phyloP scores from a whole-genome alignment of 1,140 invertebrate genomes.

The Drosophila bocqueti region DNA sequence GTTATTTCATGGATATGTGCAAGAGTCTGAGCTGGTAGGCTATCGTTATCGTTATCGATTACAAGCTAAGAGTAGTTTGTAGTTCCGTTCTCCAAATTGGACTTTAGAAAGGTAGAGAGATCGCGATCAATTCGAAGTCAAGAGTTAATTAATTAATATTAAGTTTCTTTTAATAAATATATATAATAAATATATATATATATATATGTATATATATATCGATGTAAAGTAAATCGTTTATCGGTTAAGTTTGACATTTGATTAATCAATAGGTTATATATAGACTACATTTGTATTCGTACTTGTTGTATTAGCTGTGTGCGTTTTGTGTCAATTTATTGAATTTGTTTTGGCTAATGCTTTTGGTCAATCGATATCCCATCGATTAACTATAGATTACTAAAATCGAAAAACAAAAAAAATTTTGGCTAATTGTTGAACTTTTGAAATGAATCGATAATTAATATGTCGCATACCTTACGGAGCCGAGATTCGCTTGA shows the following conservation, averaged over 20 bases:
- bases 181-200: constrained; percentile 4
- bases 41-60: constrained; percentile 37
- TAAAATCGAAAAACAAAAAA: constrained; percentile 20
- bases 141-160: constrained; percentile 10
- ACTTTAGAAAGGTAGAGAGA: constrained; percentile 23
- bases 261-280: constrained; percentile 34
- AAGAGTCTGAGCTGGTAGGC: constrained; percentile 17
- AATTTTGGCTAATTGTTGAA: constrained; percentile 6
- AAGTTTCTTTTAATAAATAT: constrained; percentile 9
- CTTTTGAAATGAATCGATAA: constrained; percentile 9
- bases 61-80: constrained; percentile 31
- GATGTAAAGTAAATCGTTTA: constrained; percentile 44
- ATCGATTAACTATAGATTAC: constrained; percentile 19
- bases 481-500: constrained; percentile 11
- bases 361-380: constrained; percentile 15
- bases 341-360: constrained; percentile 27
- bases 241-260: constrained; percentile 23
- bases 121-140: constrained; percentile 26
- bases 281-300: constrained; percentile 5
- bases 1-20: constrained; percentile 20
- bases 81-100: constrained; percentile 17
- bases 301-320: constrained; percentile 37
- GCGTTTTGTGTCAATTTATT: constrained; percentile 26
- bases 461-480: not conserved
- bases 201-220: constrained; percentile 10